These are phyloP conservation scores for Malthinus flaveolus DNA, from an alignment of 2,888 invertebrate genomes.

Conservation along the genomic window DNA sequence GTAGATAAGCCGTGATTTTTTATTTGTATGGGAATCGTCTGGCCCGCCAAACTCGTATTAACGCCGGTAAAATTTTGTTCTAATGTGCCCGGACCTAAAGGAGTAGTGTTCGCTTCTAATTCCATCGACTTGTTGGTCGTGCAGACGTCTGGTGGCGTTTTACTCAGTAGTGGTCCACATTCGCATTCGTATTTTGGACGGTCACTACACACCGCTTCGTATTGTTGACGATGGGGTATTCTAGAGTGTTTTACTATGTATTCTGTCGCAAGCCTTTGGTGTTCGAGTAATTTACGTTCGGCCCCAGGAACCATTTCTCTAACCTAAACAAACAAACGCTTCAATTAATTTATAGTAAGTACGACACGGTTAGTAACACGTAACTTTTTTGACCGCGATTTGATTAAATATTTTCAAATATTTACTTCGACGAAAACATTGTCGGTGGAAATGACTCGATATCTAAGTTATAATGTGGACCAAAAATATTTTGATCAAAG, in stretches of 20 bases:
- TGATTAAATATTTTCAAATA: too few species aligned
- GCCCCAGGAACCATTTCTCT: slow-evolving; percentile 65
- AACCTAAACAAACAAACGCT: slow-evolving; percentile 50
- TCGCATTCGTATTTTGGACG: slow-evolving; percentile 48
- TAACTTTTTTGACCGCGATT: too few species aligned
- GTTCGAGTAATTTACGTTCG: slow-evolving; percentile 60
- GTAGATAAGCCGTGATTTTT: slow-evolving; percentile 48
- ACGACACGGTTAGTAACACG: too few species aligned
- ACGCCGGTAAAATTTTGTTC: slow-evolving; percentile 39
- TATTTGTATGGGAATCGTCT: slow-evolving; percentile 55
- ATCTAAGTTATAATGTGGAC: too few species aligned
- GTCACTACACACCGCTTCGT: slow-evolving; percentile 42
- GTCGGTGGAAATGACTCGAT: too few species aligned
- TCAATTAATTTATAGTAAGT: too few species aligned
- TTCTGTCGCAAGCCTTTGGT: slow-evolving; percentile 59
- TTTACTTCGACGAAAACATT: too few species aligned
- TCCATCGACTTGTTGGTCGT: slow-evolving; percentile 52
- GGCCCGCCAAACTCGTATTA: slow-evolving; percentile 49
- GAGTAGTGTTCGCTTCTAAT: slow-evolving; percentile 40
- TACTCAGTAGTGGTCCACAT: slow-evolving; percentile 52
- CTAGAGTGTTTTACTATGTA: slow-evolving; percentile 53
- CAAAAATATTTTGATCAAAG: too few species aligned
- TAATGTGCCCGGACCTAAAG: slow-evolving; percentile 37
- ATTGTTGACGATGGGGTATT: slow-evolving; percentile 41
- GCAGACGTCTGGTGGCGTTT: slow-evolving; percentile 57